phyloP scores from a whole-genome alignment of 2,888 invertebrate species.

The Lycophotia porphyrea region DNA sequence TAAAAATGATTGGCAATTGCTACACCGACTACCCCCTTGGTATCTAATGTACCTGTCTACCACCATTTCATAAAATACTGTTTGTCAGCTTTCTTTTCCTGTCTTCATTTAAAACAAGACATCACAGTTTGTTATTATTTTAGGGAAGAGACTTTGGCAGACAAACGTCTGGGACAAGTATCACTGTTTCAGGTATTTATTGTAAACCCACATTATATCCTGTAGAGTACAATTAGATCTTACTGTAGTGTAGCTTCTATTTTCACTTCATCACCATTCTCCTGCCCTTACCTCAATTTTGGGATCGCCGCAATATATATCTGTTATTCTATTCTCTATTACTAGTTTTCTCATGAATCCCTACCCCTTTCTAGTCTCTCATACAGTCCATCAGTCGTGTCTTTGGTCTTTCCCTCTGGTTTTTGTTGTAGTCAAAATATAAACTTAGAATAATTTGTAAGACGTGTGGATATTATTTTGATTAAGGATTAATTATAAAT shows the following conservation, averaged over 20 bases:
- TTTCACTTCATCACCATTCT: background rate
- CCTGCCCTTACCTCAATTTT: background rate
- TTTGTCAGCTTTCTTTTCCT: background rate
- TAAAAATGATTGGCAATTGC: background rate
- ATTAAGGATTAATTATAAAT: background rate
- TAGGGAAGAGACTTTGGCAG: background rate
- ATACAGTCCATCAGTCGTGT: background rate
- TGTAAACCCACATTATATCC: background rate
- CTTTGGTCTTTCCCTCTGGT: background rate
- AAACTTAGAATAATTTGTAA: background rate
- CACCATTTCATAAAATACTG: background rate
- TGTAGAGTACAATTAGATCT: background rate
- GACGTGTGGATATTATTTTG: background rate
- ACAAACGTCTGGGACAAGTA: background rate
- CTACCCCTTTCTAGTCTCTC: background rate
- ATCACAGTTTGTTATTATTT: background rate
- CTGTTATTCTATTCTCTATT: background rate
- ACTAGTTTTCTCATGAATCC: background rate
- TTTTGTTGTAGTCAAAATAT: background rate
- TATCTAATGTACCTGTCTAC: background rate
- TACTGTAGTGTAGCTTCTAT: background rate
- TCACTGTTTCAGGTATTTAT: conserved; percentile 3
- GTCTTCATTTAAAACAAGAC: background rate
- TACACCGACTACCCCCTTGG: background rate
- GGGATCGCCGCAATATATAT: background rate